phyloP scores from a whole-genome alignment of 2,113 vertebrate species.

The Nibea albiflora region DNA sequence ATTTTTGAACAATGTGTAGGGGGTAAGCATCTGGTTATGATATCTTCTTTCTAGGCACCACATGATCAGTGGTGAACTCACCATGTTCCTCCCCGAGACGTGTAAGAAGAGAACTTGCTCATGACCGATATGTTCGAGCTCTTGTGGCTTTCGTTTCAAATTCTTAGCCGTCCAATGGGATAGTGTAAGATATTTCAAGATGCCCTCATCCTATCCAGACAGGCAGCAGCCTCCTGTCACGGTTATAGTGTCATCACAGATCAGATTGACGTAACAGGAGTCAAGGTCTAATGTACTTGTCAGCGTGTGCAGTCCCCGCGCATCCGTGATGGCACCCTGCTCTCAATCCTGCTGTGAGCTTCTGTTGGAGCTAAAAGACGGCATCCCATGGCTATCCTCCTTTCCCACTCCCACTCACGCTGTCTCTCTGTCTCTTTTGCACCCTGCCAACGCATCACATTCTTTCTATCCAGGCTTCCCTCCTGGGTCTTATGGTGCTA shows the following conservation, averaged over 20 bases:
- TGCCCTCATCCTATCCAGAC: constrained; percentile 6
- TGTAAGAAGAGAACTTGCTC: not conserved
- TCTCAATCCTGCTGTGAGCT: constrained; percentile 54
- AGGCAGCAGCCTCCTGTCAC: constrained; percentile 30
- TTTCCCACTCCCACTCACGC: not conserved
- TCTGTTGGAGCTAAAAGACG: constrained; percentile 51
- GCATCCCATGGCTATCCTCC: constrained; percentile 34
- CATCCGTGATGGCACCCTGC: constrained; percentile 60
- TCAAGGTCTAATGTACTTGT: constrained; percentile 53
- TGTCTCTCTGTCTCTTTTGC: constrained; percentile 45
- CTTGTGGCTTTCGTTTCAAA: not conserved
- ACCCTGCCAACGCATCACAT: constrained; percentile 54
- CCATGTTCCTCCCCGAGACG: not conserved
- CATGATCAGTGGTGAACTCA: not conserved
- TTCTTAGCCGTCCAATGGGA: not conserved
- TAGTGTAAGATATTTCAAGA: not conserved
- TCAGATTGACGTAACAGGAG: constrained; percentile 48
- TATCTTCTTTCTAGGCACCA: not conserved
- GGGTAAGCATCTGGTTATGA: not conserved
- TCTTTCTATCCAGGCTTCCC: constrained; percentile 38
- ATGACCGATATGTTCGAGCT: not conserved
- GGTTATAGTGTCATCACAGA: constrained; percentile 25
- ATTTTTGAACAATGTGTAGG: not conserved
- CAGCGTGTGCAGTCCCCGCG: constrained; percentile 33
- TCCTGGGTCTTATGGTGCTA: constrained; percentile 42